These are phyloP conservation scores for Arrhopalites spinosus DNA, from an alignment of 2,888 invertebrate genomes.

Conservation along the genomic window DNA sequence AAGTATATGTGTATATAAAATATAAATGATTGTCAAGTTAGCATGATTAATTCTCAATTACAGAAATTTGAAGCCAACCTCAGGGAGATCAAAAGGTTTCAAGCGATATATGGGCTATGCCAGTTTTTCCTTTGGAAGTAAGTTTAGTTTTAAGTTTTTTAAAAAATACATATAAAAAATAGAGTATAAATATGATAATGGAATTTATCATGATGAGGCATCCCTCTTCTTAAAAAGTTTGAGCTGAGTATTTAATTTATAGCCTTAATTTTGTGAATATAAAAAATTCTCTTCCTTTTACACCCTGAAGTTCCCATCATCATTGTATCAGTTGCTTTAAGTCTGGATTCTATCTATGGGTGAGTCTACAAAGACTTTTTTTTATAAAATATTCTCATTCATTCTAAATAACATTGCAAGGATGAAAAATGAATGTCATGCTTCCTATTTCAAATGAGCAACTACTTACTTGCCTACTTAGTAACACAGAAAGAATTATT, in stretches of 20 bases:
- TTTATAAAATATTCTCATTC: neutral
- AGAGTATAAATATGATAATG: too few relatives aligned
- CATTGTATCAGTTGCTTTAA: constrained; percentile 45
- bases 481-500: neutral
- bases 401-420: neutral
- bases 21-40: too few relatives aligned
- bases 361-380: neutral
- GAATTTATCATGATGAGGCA: too few relatives aligned
- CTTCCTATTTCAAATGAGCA: neutral
- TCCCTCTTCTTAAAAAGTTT: too few relatives aligned
- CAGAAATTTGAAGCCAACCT: constrained; percentile 52
- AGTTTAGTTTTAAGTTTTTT: too few relatives aligned
- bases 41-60: too few relatives aligned
- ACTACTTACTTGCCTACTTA: neutral
- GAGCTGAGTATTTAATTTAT: too few relatives aligned
- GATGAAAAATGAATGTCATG: neutral
- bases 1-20: too few relatives aligned
- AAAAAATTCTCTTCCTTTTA: too few relatives aligned
- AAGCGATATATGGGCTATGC: constrained; percentile 49
- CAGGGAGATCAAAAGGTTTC: constrained; percentile 49
- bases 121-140: constrained; percentile 47
- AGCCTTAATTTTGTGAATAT: too few relatives aligned
- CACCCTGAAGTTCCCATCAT: constrained; percentile 45
- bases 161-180: too few relatives aligned
- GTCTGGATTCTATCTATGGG: constrained; percentile 47